phyloP scores from a whole-genome alignment of 2,113 vertebrate species.

The Hymenochirus boettgeri region DNA sequence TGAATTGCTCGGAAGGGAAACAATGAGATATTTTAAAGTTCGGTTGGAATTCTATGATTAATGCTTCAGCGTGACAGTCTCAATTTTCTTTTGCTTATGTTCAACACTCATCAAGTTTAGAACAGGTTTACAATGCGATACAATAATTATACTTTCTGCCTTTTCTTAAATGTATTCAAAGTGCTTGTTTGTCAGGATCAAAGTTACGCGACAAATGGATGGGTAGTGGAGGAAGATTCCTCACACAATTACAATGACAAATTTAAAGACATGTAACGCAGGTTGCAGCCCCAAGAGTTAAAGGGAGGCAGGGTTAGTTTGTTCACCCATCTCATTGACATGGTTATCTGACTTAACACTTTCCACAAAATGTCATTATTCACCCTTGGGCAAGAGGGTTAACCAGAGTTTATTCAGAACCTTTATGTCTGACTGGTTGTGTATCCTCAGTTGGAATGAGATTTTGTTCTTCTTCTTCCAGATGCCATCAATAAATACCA shows the following conservation, averaged over 20 bases:
- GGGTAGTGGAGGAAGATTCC: conserved; percentile 28
- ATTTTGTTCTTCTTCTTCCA: too few relatives aligned
- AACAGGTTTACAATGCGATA: conserved; percentile 40
- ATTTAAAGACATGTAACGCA: background rate
- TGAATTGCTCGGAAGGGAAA: conserved; percentile 27
- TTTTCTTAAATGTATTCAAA: conserved; percentile 38
- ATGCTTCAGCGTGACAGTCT: conserved; percentile 39
- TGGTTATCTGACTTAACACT: background rate
- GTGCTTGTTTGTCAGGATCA: conserved; percentile 41
- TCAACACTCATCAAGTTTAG: conserved; percentile 38
- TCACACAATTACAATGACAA: conserved; percentile 24
- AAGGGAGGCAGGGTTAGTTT: background rate
- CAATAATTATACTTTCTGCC: conserved; percentile 40
- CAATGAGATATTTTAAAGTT: conserved; percentile 43
- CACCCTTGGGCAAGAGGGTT: background rate
- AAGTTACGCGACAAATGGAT: conserved; percentile 37
- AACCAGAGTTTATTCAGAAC: background rate
- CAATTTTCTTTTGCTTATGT: conserved; percentile 33
- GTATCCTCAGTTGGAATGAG: background rate
- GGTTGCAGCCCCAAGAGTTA: background rate
- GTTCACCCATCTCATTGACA: background rate
- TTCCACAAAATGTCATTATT: background rate
- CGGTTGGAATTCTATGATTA: conserved; percentile 43
- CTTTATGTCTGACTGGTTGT: background rate
- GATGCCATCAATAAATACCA: background rate